Base-by-base conservation (phyloP, 1,140 invertebrate species). In the Heliconius melpomene region DNA sequence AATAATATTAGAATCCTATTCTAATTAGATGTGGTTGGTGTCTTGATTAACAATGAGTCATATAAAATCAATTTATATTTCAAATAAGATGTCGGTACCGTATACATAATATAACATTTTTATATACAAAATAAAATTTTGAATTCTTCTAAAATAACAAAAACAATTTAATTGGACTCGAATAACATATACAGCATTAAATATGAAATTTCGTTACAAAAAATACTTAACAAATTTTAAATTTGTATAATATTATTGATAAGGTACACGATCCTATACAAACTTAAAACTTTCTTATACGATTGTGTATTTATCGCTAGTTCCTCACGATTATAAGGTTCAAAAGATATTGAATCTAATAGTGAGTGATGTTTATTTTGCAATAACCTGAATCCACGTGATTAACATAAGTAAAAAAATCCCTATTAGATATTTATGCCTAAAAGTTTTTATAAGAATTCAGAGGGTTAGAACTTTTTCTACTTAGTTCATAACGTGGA, bases 251-350 rank as follows among this genome's bases (percentile, higher is more conserved):
- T 73, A 77, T 23, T 50, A 29, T 54, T 73, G 32, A 72, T n/a
- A 20, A 72, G 60, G 40, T 52, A 20, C 50, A 52, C 50, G 16
- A 60, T 60, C 70, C 72, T 50, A 50, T 36, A 72, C 66, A 72
- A 77, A 80, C 72, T 77, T 77, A 80, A 80, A 80, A 75, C 9
- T 54, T 57, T 50, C 20, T 70, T 38, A 70, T 75, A 75, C 40
- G n/a, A 74, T 66, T 32, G 57, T 29, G 13, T 36, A 20, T 72
- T 71, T 77, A 77, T 74, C 38, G 73, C 84, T 79, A 75, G 80
- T 80, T 60, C 78, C 83, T 86, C 90, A 91, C 86, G 82, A 82
- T 85, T 82, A 88, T 75, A 80, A 84, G 86, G 87, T 94, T 93
- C 88, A 89, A 87, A 79, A 79, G 60, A 50, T 74, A 86, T 87